Percentiles rank a stretch among this genome's conserved stretches.
Evolutionary conservation across 2,113 vertebrate species (phyloP).

Genomic region (Vidua macroura): DNA sequence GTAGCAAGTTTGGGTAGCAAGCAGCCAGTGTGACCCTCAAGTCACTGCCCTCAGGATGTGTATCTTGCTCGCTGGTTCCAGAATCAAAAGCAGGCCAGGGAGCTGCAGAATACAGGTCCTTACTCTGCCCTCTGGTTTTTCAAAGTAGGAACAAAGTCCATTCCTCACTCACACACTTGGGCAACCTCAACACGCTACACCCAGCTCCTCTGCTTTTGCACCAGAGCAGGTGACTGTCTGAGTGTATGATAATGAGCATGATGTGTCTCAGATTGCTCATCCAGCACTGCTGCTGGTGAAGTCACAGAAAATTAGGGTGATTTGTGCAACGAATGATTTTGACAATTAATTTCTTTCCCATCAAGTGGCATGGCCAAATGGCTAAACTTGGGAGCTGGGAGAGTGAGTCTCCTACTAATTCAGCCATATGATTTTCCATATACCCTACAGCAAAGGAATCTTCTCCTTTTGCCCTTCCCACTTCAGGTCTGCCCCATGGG

Average conservation of each 20-base stretch:
- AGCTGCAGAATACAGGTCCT: not conserved
- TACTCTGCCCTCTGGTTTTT: accelerated
- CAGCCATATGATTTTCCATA: accelerated
- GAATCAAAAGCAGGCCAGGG: not conserved
- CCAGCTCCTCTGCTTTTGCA: not conserved
- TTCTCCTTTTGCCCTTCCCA: not conserved
- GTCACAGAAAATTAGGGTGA: not conserved
- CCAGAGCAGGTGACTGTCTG: not conserved
- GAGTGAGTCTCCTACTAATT: not conserved
- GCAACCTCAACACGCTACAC: no score
- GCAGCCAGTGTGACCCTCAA: not conserved
- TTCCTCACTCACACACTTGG: not conserved
- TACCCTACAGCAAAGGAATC: not conserved
- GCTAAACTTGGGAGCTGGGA: not conserved
- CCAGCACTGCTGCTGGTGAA: not conserved
- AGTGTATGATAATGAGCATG: accelerated
- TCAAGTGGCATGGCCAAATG: not conserved
- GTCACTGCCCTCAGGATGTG: accelerated
- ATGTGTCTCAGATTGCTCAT: not conserved
- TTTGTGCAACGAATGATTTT: not conserved
- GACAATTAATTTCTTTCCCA: not conserved
- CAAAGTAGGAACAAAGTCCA: accelerated
- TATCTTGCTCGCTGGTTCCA: accelerated
- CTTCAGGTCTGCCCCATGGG: not conserved
- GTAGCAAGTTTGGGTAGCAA: not conserved